A percentile compares a stretch with the other conserved stretches of the same genome.
Conservation (phyloP, 1,140 invertebrate species). For the Radopholus similis region DNA sequence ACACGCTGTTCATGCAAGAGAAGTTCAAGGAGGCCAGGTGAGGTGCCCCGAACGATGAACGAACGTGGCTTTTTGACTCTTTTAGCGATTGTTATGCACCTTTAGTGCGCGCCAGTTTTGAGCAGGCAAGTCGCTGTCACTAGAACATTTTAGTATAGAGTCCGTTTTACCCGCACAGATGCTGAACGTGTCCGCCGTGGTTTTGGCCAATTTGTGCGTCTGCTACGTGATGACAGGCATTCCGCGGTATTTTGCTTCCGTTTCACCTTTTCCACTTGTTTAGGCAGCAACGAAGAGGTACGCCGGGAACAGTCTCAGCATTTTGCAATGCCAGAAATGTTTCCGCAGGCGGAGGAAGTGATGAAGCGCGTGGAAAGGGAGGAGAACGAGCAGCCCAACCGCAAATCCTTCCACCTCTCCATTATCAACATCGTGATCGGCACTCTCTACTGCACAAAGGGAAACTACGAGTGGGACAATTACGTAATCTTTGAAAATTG, state of each 20-base stretch:
- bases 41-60: neutral
- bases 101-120: slow-evolving; percentile 91
- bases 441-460: slow-evolving; percentile 91
- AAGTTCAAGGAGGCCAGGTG: slow-evolving; percentile 18
- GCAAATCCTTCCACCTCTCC: slow-evolving; percentile 92
- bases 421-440: slow-evolving; percentile 98
- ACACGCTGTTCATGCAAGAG: slow-evolving; percentile 95
- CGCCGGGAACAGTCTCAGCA: slow-evolving; percentile 52
- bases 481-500: neutral
- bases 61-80: neutral
- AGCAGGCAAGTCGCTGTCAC: slow-evolving; percentile 69
- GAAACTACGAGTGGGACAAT: slow-evolving; percentile 77
- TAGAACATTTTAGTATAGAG: slow-evolving; percentile 28
- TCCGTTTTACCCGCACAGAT: slow-evolving; percentile 67
- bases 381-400: slow-evolving; percentile 81
- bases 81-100: slow-evolving; percentile 85
- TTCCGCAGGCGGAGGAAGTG: slow-evolving; percentile 81
- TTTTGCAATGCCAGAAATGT: neutral
- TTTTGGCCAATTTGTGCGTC: slow-evolving; percentile 94
- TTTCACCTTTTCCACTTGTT: neutral
- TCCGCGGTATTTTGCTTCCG: neutral
- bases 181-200: slow-evolving; percentile 87
- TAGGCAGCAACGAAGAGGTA: slow-evolving; percentile 81
- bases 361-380: slow-evolving; percentile 98
- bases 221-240: slow-evolving; percentile 91